A percentile compares a stretch with the other conserved stretches of the same genome.
Evolutionary conservation across 1,140 invertebrate genomes (phyloP).

Genomic region (Probaryconus sp.): DNA sequence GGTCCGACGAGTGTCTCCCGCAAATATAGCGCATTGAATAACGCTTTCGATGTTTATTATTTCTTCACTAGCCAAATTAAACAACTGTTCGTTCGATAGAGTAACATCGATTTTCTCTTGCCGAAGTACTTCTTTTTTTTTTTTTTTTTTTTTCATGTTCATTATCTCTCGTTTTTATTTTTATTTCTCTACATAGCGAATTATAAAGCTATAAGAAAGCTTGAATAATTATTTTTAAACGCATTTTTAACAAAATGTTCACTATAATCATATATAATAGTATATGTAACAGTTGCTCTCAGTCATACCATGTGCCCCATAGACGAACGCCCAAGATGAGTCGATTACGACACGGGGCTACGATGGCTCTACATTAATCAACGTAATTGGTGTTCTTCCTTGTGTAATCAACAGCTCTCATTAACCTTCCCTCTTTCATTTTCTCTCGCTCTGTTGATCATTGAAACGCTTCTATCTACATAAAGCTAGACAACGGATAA

Average conservation of each 20-base stretch:
- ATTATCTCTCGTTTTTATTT: not conserved
- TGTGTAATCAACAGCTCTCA: conserved; percentile 73
- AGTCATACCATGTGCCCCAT: conserved; percentile 70
- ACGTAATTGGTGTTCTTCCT: conserved; percentile 79
- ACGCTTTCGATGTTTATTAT: too few relatives aligned
- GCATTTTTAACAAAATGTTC: conserved; percentile 69
- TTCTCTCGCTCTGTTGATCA: conserved; percentile 68
- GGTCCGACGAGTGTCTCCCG: too few relatives aligned
- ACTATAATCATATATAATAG: conserved; percentile 77
- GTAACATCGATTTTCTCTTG: not conserved
- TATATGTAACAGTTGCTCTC: conserved; percentile 77
- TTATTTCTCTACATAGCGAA: conserved; percentile 54
- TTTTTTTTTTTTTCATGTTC: not conserved
- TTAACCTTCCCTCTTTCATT: conserved; percentile 13
- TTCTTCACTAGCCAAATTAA: too few relatives aligned
- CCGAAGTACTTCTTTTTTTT: too few relatives aligned
- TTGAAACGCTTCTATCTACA: conserved; percentile 75
- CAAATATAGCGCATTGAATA: too few relatives aligned
- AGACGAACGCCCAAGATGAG: conserved; percentile 43
- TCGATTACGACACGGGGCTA: conserved; percentile 55
- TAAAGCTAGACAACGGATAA: conserved; percentile 74
- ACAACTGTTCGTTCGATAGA: too few relatives aligned
- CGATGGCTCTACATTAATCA: conserved; percentile 76
- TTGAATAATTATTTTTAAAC: conserved; percentile 70
- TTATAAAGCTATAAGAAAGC: conserved; percentile 70